phyloP scores from a whole-genome alignment of 2,113 vertebrate genomes.

The Oryzias woworae region DNA sequence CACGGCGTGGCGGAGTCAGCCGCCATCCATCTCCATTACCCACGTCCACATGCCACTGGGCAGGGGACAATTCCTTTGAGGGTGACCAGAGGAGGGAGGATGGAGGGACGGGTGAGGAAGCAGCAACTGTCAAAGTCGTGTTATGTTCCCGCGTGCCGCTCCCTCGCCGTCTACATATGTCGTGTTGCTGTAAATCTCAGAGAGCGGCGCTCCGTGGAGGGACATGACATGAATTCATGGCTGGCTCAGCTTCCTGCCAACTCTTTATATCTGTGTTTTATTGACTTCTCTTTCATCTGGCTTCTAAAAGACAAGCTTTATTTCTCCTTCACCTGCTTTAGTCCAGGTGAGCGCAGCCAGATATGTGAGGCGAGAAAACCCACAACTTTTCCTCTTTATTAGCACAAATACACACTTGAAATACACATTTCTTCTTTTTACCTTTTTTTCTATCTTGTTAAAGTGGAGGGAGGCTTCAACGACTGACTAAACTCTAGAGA shows the following conservation, averaged over 20 bases:
- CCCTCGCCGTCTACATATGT: constrained; percentile 39
- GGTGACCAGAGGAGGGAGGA: constrained; percentile 32
- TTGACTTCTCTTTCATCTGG: constrained; percentile 15
- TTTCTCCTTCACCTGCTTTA: constrained; percentile 4
- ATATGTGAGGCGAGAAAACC: too few relatives aligned
- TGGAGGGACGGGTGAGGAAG: constrained; percentile 9
- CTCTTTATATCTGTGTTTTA: constrained; percentile 3
- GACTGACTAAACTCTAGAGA: too few relatives aligned
- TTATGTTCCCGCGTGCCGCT: constrained; percentile 30
- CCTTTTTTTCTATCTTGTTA: too few relatives aligned
- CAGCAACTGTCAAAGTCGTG: constrained; percentile 49
- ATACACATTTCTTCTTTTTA: too few relatives aligned
- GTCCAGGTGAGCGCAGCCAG: constrained; percentile 1
- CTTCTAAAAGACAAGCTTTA: constrained; percentile 10
- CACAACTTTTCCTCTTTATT: too few relatives aligned
- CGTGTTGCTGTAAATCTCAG: constrained; percentile 35
- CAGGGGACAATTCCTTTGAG: constrained; percentile 69
- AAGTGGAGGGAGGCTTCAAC: too few relatives aligned
- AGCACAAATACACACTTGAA: too few relatives aligned
- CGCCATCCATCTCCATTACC: constrained; percentile 76
- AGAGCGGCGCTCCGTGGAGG: constrained; percentile 9
- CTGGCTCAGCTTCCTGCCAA: constrained; percentile 12
- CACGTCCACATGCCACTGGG: constrained; percentile 71
- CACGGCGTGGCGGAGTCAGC: constrained; percentile 61
- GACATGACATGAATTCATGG: constrained; percentile 35